Conservation (phyloP, 2,797 vertebrate genomes). For the Orestias chungarensis region DNA sequence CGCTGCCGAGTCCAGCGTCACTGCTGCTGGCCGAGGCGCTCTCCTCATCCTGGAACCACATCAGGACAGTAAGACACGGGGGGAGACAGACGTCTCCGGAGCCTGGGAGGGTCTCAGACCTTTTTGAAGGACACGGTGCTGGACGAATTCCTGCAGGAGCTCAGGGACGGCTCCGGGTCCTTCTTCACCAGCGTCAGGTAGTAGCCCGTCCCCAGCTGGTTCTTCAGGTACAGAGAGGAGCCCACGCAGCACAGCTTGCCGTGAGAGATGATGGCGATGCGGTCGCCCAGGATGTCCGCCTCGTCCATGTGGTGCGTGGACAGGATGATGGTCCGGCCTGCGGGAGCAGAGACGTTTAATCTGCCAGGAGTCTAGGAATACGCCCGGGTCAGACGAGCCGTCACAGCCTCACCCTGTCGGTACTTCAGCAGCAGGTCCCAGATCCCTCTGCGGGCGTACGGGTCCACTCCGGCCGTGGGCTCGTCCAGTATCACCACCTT, state of each 20-base stretch:
- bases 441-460: constrained; percentile 94
- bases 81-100: too few species aligned
- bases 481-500: constrained; percentile 97
- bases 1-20: constrained; percentile 94
- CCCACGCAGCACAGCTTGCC: constrained; percentile 96
- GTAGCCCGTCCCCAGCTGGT: constrained; percentile 94
- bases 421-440: constrained; percentile 97
- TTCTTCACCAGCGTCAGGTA: constrained; percentile 96
- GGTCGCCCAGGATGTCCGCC: constrained; percentile 93
- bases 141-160: constrained; percentile 92
- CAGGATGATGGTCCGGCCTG: constrained; percentile 95
- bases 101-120: too few species aligned
- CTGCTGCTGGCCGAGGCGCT: constrained; percentile 93
- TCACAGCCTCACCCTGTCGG: constrained; percentile 83
- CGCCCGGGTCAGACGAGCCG: too few species aligned
- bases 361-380: too few species aligned
- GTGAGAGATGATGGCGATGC: constrained; percentile 97
- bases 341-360: neutral
- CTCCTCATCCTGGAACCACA: constrained; percentile 82
- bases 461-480: constrained; percentile 95
- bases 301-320: constrained; percentile 99
- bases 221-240: constrained; percentile 95
- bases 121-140: constrained; percentile 93
- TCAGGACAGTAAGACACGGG: neutral
- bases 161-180: constrained; percentile 87